Base-by-base conservation (phyloP, 2,797 vertebrate species). In the Gadopsis marmoratus region DNA sequence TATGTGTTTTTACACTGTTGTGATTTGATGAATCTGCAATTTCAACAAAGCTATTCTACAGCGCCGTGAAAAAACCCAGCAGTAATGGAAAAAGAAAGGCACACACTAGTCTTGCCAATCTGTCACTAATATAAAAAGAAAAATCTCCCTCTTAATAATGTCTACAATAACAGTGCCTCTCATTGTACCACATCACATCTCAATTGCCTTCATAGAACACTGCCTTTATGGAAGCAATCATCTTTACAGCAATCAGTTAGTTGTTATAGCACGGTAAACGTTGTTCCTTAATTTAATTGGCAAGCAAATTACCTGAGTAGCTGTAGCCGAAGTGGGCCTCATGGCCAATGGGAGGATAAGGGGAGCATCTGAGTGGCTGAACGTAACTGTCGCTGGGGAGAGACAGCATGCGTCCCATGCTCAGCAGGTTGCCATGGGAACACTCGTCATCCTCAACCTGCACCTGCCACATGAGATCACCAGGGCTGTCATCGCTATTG, bases 361-460 rank as follows among this genome's bases (percentile, higher is more conserved):
- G 95, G 12, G 93, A 88, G 39, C 91, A 89, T 88, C 90, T 91
- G 0, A 96, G 95, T 0, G 97, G 96, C 19, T 95, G 91, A 70
- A 96, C 96, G 92, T 96, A 96, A 93, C 97, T 97, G 94, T 99
- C 97, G 4, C 96, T 97, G 78, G 98, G 97, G 85, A 98, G 93
- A 12, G 97, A 98, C n/a, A 97, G 94, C 96, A 97, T 97, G 58
- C 97, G 97, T 75, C 95, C 96, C 5, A 96, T 95, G 0, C 93
- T 93, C 83, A 94, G 94, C 58, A 96, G 94, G 90, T 92, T 96
- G 41, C 91, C 89, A 85, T 95, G 95, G 71, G 92, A 83, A n/a
- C 95, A 63, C 78, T 92, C 95, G 37, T 95, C 93, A 50, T 91
- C 93, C 9, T 95, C 88, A 9, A 92, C 91, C 94, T 96, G 94